phyloP scores from a whole-genome alignment of 2,113 vertebrate species.

The Neogobius melanostomus region DNA sequence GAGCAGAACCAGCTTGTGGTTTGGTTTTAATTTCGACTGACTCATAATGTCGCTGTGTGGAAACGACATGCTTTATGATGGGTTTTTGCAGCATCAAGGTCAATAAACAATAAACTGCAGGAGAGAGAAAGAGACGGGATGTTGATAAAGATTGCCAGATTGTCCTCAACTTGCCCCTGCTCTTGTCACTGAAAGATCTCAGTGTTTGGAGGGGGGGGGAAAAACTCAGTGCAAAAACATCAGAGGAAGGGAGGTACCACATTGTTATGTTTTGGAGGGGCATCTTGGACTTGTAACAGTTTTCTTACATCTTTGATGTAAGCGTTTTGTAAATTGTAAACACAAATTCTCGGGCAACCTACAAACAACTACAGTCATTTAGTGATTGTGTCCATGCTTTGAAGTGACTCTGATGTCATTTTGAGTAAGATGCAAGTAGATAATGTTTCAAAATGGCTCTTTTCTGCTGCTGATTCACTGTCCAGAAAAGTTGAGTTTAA shows the following conservation, averaged over 20 bases:
- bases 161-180: slow-evolving; percentile 41
- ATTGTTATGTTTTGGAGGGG: slow-evolving; percentile 48
- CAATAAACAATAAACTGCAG: slow-evolving; percentile 47
- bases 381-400: neutral
- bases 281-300: slow-evolving; percentile 17
- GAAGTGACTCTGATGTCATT: slow-evolving; percentile 23
- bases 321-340: neutral
- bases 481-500: too few species aligned
- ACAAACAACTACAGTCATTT: too few species aligned
- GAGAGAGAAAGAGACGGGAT: neutral
- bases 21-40: slow-evolving; percentile 83
- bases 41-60: slow-evolving; percentile 74
- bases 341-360: too few species aligned
- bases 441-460: slow-evolving; percentile 21
- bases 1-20: slow-evolving; percentile 88
- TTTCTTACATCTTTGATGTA: slow-evolving; percentile 20
- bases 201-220: slow-evolving; percentile 50
- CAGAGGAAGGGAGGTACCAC: slow-evolving; percentile 27
- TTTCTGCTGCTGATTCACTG: too few species aligned
- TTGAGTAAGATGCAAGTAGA: slow-evolving; percentile 32
- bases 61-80: slow-evolving; percentile 58
- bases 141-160: slow-evolving; percentile 51
- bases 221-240: slow-evolving; percentile 30
- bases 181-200: slow-evolving; percentile 63
- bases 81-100: slow-evolving; percentile 42